Evolutionary conservation across 2,113 vertebrate species (phyloP).

Genomic region (Myrmophylax atrothorax): DNA sequence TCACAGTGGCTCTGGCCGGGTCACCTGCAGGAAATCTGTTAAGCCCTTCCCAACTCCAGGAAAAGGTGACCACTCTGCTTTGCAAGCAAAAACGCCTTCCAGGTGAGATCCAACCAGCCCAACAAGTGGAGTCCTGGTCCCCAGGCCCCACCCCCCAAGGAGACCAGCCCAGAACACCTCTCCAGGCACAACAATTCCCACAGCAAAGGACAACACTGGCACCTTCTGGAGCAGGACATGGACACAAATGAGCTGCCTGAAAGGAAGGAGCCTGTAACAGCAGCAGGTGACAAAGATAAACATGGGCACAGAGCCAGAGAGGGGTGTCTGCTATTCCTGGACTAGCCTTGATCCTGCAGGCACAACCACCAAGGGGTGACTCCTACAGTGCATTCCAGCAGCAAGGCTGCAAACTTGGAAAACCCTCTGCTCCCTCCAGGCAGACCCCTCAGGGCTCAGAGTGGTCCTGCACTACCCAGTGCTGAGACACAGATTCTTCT

Average conservation of each 20-base stretch:
- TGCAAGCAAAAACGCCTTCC: neutral
- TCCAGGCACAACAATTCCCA: neutral
- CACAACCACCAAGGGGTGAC: neutral
- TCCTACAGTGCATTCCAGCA: neutral
- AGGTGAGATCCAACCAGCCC: neutral
- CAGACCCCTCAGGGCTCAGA: neutral
- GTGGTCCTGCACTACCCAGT: neutral
- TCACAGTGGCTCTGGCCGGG: neutral
- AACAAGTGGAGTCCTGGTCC: neutral
- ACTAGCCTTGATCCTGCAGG: neutral
- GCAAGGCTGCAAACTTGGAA: neutral
- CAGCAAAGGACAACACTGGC: neutral
- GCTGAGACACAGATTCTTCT: neutral
- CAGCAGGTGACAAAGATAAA: neutral
- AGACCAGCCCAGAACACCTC: neutral
- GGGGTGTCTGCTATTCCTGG: neutral
- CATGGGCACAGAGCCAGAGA: neutral
- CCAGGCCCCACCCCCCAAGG: neutral
- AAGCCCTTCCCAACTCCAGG: neutral
- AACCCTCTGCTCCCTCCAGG: neutral
- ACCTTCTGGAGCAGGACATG: neutral
- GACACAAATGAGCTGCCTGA: neutral
- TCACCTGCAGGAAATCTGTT: neutral
- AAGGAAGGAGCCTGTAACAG: neutral
- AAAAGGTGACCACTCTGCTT: neutral